A percentile compares a stretch with the other conserved stretches of the same genome.
Conservation (phyloP, 1,140 invertebrate genomes). For the Drosophila tristis region DNA sequence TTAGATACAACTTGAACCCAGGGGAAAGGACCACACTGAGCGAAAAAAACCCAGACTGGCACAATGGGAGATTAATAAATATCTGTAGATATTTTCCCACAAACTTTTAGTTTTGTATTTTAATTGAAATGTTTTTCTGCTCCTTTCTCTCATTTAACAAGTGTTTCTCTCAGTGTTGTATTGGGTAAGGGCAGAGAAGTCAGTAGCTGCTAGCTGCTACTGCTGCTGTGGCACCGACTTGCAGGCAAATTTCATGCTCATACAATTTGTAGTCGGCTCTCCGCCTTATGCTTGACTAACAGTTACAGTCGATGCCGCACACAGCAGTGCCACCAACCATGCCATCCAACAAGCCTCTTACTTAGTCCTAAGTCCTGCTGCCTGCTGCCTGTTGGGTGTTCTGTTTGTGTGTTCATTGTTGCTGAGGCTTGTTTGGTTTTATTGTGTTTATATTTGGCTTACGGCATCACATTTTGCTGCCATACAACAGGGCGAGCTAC, state of each 20-base stretch:
- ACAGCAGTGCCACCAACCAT: slow-evolving; percentile 31
- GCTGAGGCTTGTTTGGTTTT: slow-evolving; percentile 80
- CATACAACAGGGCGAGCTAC: slow-evolving; percentile 52
- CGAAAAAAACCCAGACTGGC: no score
- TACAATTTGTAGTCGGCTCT: slow-evolving; percentile 77
- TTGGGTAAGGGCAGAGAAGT: background rate
- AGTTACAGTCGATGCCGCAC: slow-evolving; percentile 36
- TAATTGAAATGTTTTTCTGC: no score
- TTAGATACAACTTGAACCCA: slow-evolving; percentile 51
- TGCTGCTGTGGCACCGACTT: slow-evolving; percentile 39
- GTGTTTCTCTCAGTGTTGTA: no score
- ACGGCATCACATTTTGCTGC: slow-evolving; percentile 77
- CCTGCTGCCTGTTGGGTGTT: slow-evolving; percentile 28
- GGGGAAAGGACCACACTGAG: background rate
- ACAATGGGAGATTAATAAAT: background rate
- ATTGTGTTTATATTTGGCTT: slow-evolving; percentile 83
- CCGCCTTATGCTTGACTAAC: slow-evolving; percentile 69
- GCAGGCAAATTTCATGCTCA: slow-evolving; percentile 70
- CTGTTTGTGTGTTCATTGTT: slow-evolving; percentile 60
- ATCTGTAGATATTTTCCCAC: no score
- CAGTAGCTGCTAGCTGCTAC: no score
- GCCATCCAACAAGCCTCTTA: slow-evolving; percentile 5
- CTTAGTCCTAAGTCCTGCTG: slow-evolving; percentile 11
- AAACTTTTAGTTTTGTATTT: no score
- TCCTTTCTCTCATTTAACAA: no score